A percentile compares a stretch with the other conserved stretches of the same genome.
phyloP scores from a whole-genome alignment of 1,140 invertebrate genomes.

The Drosophila aff. region DNA sequence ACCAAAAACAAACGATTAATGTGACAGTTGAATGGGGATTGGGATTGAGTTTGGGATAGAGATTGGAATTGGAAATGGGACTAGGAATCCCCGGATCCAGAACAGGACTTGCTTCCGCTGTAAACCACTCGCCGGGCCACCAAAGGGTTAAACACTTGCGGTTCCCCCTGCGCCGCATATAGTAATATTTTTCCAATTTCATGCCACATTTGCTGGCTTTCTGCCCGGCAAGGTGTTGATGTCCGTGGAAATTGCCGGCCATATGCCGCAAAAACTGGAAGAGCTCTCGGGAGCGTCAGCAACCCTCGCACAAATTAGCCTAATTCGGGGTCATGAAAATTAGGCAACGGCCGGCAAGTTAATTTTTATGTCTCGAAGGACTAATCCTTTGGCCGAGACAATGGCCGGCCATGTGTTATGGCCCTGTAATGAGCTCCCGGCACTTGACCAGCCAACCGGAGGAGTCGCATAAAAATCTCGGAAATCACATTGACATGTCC shows the following conservation, averaged over 20 bases:
- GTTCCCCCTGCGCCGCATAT: slow-evolving; percentile 37
- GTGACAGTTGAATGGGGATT: slow-evolving; percentile 78
- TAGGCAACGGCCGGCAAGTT: slow-evolving; percentile 56
- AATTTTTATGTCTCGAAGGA: slow-evolving; percentile 63
- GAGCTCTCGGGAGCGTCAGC: background rate
- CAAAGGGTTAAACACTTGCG: slow-evolving; percentile 74
- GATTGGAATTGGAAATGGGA: slow-evolving; percentile 27
- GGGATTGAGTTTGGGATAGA: slow-evolving; percentile 27
- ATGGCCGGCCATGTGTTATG: slow-evolving; percentile 69
- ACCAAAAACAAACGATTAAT: slow-evolving; percentile 84
- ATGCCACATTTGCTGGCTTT: slow-evolving; percentile 68
- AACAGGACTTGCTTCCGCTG: slow-evolving; percentile 65
- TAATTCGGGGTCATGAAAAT: slow-evolving; percentile 64
- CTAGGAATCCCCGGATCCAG: background rate
- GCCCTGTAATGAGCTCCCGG: slow-evolving; percentile 76
- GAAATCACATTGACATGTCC: slow-evolving; percentile 77
- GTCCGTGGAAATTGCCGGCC: slow-evolving; percentile 62
- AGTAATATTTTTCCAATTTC: slow-evolving; percentile 73
- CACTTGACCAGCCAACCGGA: slow-evolving; percentile 40
- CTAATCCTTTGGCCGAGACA: slow-evolving; percentile 67
- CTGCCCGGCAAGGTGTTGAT: slow-evolving; percentile 68
- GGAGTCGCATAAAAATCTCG: slow-evolving; percentile 71
- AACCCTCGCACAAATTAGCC: slow-evolving; percentile 62
- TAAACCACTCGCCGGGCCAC: slow-evolving; percentile 62
- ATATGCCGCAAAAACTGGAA: slow-evolving; percentile 58